Evolutionary conservation across 1,140 invertebrate genomes (phyloP).

Genomic region (Rhagoletis zephyria): DNA sequence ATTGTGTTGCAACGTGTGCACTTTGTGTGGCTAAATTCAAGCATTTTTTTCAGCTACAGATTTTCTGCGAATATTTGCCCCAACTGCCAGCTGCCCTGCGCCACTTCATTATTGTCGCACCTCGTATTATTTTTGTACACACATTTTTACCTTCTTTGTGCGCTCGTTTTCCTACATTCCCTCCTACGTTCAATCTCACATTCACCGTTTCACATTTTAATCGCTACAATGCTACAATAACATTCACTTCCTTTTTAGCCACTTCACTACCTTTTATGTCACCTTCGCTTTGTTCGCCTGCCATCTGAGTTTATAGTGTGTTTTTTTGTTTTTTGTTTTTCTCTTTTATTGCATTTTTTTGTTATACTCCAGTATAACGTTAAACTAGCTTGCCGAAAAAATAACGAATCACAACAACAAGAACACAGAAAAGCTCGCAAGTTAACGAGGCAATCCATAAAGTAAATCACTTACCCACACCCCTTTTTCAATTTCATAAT

Average conservation of each 20-base stretch:
- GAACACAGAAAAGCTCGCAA: slow-evolving; percentile 53
- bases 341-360: not conserved
- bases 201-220: slow-evolving; percentile 15
- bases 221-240: slow-evolving; percentile 21
- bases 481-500: too few species aligned
- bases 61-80: too few species aligned
- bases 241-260: not conserved
- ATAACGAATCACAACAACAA: not conserved
- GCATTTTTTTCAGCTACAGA: slow-evolving; percentile 6
- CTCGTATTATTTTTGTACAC: not conserved
- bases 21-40: slow-evolving; percentile 7
- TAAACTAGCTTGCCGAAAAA: slow-evolving; percentile 7
- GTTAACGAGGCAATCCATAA: slow-evolving; percentile 57
- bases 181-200: not conserved
- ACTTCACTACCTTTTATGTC: slow-evolving; percentile 38
- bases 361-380: slow-evolving; percentile 48
- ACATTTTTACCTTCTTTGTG: not conserved
- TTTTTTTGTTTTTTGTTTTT: not conserved
- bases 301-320: not conserved
- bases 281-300: not conserved
- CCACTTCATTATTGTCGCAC: slow-evolving; percentile 11
- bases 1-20: slow-evolving; percentile 40
- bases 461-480: slow-evolving; percentile 56
- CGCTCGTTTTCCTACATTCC: not conserved
- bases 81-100: not conserved